phyloP scores from a whole-genome alignment of 2,888 invertebrate genomes.

The Coelopa pilipes region DNA sequence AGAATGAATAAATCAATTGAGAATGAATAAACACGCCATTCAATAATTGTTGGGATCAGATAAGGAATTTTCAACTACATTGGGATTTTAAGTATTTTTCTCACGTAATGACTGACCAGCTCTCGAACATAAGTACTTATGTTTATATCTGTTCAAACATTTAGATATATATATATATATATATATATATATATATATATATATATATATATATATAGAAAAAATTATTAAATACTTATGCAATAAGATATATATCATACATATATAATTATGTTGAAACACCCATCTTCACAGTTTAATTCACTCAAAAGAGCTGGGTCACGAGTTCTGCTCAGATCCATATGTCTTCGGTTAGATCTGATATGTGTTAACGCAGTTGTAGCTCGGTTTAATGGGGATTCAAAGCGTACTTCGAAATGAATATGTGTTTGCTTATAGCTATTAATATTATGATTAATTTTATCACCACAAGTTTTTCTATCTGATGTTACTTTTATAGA shows the following conservation, averaged over 20 bases:
- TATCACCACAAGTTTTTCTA: conserved; percentile 42
- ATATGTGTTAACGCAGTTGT: no score
- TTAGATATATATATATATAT: conserved; percentile 14
- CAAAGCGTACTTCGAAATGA: background rate
- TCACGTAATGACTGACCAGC: background rate
- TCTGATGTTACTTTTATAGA: conserved; percentile 4
- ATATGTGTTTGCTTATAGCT: background rate
- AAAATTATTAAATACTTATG: no score
- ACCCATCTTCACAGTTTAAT: no score
- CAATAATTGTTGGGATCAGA: background rate
- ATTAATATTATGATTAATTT: conserved; percentile 38
- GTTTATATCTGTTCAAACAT: background rate
- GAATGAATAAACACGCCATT: no score
- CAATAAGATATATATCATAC: no score
- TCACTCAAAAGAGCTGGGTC: no score
- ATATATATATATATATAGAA: no score
- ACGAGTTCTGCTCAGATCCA: no score
- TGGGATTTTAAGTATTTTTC: background rate
- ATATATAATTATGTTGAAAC: no score
- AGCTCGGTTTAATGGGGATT: background rate
- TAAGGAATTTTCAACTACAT: background rate
- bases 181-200: no score
- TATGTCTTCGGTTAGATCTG: no score
- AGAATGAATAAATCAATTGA: no score
- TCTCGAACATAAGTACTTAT: conserved; percentile 12